Evolutionary conservation across 1,140 invertebrate genomes (phyloP), one percentile per base, ranked within the genome.

Genomic region (Chrysopa pallens): DNA sequence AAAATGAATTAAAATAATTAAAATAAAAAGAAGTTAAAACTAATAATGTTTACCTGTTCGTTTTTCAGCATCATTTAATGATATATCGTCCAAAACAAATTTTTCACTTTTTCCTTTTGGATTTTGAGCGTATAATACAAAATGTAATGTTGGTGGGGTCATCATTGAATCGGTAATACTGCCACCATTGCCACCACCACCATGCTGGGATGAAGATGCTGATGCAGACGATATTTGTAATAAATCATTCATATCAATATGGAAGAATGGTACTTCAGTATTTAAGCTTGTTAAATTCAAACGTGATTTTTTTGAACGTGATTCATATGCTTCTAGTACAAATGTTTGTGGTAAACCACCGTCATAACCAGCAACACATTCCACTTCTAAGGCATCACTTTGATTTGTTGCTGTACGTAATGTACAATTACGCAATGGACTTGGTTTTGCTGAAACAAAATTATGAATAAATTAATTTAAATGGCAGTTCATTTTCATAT

Each of bases 81-180:
- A 80, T 51, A 86, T 84, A 53, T 87, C 84, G 55, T 89, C 84
- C 9, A 92, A 64, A 0, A 85, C 66, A 40, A 79, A 73, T 13
- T 76, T 72, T 52, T 87, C 83, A 46, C 84, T 87, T 44, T 78
- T 74, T 37, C 87, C 88, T 60, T 91, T 91, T 29, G 80, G 74
- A 63, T 93, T 93, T 48, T 76, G 73, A 31, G 87, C 81, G 58
- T 88, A 91, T 43, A 85, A 75, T 39, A 84, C 70, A 39, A 92
- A 66, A 49, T 79, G 72, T 45, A 85, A 67, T 17, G 75, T 75
- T 9, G 72, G 69, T 43, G 74, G 68, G 11, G 58, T 58, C 7
- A 54, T 48, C 8, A 51, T 51, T 6, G 48, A 48, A 9, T n/a
- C n/a, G 1, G 8, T 28, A 13, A 48, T 42, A 23, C 46, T 46